Evolutionary conservation across 2,888 invertebrate genomes (phyloP).

Genomic region (Atethmia centrago): DNA sequence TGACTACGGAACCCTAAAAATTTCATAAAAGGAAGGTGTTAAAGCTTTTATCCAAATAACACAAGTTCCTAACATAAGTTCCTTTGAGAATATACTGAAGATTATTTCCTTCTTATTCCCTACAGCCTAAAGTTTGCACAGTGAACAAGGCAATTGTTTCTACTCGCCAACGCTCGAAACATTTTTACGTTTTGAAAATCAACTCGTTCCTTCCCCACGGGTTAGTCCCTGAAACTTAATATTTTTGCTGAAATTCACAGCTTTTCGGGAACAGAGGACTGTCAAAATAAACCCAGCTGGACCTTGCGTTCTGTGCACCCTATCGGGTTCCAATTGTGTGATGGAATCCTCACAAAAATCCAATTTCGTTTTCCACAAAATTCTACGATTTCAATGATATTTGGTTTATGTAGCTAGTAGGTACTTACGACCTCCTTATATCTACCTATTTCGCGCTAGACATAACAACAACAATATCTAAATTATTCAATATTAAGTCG

Average conservation of each 20-base stretch:
- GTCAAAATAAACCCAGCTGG: slow-evolving; percentile 67
- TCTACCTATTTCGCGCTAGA: background rate
- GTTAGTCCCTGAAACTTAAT: slow-evolving; percentile 70
- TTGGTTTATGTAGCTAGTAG: background rate
- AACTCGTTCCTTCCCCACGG: slow-evolving; percentile 62
- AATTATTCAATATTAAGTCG: slow-evolving; percentile 31
- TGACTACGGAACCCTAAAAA: no score
- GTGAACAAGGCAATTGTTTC: slow-evolving; percentile 62
- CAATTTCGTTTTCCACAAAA: background rate
- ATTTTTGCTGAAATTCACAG: slow-evolving; percentile 71
- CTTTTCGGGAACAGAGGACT: slow-evolving; percentile 71
- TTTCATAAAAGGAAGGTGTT: slow-evolving; percentile 4
- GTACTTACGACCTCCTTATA: background rate
- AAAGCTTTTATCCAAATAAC: slow-evolving; percentile 15
- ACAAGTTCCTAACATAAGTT: slow-evolving; percentile 32
- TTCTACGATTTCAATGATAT: background rate
- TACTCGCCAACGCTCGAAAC: slow-evolving; percentile 53
- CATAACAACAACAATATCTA: slow-evolving; percentile 15
- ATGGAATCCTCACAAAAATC: background rate
- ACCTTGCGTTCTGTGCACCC: slow-evolving; percentile 69
- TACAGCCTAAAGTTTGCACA: slow-evolving; percentile 53
- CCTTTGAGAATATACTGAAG: slow-evolving; percentile 64
- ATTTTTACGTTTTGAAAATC: slow-evolving; percentile 65
- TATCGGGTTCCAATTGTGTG: slow-evolving; percentile 48
- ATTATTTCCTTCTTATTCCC: slow-evolving; percentile 64